Evolutionary conservation across 2,888 invertebrate genomes (phyloP), one percentile per base, ranked within the genome.

Genomic region (Hydriomena furcata): DNA sequence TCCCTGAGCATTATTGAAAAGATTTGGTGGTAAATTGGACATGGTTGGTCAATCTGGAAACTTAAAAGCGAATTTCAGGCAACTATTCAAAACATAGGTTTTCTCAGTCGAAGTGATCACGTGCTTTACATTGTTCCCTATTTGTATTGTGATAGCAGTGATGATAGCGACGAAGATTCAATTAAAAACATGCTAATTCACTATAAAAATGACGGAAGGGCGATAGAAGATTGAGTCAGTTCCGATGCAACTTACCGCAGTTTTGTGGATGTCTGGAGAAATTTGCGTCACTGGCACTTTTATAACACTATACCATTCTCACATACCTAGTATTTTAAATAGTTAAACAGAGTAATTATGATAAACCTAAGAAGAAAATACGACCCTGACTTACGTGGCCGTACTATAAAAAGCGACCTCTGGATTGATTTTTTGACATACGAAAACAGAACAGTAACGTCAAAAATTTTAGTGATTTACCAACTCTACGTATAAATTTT

Each of bases 331-430:
- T 84, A 79, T 66, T 73, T 72, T 71, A 74, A 67, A 71, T 71
- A 65, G 69, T 69, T 72, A 79, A 79, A 71, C 72, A 82, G 75
- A 72, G 73, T 76, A 79, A 76, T 79, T 80, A 76, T 53, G 82
- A 71, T 75, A 77, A 69, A 76, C 73, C 76, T 77, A 73, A 73
- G 76, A 78, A 80, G 77, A 78, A 87, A 87, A 84, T 84, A 84
- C 85, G 80, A 86, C 84, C 88, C 84, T 82, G 86, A 87, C 90
- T 88, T 90, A 90, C 90, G 90, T 90, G 90, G 90, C 89, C 79
- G 88, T 82, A 82, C 81, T 78, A 84, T 79, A 76, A 71, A 68
- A 66, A 85, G 87, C 88, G 89, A 86, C 88, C 85, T 87, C 89
- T 89, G 73, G 74, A 82, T 81, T 77, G 79, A 81, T 82, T 82